Conservation (phyloP, 2,888 invertebrate genomes). For the Drosophila pseudotakahashii region DNA sequence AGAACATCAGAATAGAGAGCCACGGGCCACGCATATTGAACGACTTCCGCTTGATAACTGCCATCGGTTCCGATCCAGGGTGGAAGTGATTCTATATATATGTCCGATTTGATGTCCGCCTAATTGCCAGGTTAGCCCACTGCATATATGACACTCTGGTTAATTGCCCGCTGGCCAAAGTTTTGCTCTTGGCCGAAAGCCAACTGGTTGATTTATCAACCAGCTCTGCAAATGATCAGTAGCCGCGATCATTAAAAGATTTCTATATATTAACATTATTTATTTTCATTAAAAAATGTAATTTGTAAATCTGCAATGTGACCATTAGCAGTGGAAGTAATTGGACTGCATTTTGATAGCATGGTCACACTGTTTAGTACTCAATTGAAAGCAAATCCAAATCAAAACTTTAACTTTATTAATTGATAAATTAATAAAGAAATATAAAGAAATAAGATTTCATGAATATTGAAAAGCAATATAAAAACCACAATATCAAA, state of each 20-base stretch:
- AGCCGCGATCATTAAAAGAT: conserved; percentile 2
- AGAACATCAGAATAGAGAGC: background rate
- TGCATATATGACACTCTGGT: conserved; percentile 70
- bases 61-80: conserved; percentile 31
- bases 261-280: background rate
- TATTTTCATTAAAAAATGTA: background rate
- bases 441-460: no score
- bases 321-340: background rate
- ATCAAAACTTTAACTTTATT: no score
- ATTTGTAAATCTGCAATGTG: background rate
- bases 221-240: conserved; percentile 8
- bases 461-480: background rate
- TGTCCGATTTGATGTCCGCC: conserved; percentile 27
- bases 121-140: conserved; percentile 70
- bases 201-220: conserved; percentile 30
- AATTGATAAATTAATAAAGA: no score
- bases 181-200: conserved; percentile 38
- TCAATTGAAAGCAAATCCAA: no score
- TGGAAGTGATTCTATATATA: conserved; percentile 17
- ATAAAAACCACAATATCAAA: background rate
- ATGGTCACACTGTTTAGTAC: background rate
- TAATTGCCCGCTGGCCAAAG: conserved; percentile 58
- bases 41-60: conserved; percentile 60
- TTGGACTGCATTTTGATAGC: background rate
- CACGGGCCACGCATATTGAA: conserved; percentile 69